Percentiles rank a stretch among this genome's conserved stretches.
phyloP scores from a whole-genome alignment of 2,797 vertebrate species.

The Nannoperca obscura region DNA sequence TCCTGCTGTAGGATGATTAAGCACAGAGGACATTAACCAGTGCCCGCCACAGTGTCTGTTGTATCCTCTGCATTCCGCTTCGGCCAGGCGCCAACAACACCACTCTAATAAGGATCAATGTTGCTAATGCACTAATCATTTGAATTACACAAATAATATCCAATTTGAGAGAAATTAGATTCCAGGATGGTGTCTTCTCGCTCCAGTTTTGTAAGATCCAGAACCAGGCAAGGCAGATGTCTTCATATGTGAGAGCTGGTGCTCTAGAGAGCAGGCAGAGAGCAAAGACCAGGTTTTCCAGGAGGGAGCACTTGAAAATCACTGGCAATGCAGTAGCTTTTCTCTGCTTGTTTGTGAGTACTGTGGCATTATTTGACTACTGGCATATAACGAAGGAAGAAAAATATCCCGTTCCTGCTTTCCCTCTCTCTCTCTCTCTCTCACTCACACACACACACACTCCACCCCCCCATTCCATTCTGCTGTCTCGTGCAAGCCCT shows the following conservation, averaged over 20 bases:
- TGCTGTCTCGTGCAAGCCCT: slow-evolving; percentile 75
- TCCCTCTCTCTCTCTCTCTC: slow-evolving; percentile 76
- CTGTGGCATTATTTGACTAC: slow-evolving; percentile 87
- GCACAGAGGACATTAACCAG: slow-evolving; percentile 95
- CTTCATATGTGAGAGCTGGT: slow-evolving; percentile 80
- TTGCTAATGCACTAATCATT: slow-evolving; percentile 82
- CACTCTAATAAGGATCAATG: slow-evolving; percentile 81
- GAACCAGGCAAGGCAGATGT: slow-evolving; percentile 80
- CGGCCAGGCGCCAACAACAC: slow-evolving; percentile 76
- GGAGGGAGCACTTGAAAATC: slow-evolving; percentile 83
- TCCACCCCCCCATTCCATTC: slow-evolving; percentile 80
- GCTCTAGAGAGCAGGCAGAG: slow-evolving; percentile 80
- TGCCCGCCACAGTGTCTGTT: slow-evolving; percentile 85
- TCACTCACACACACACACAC: slow-evolving; percentile 67
- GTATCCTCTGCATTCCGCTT: slow-evolving; percentile 86
- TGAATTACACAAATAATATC: slow-evolving; percentile 85
- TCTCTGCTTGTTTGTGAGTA: slow-evolving; percentile 88
- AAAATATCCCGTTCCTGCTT: slow-evolving; percentile 86
- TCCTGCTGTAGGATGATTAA: slow-evolving; percentile 99
- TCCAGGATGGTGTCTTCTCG: slow-evolving; percentile 77
- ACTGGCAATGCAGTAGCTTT: slow-evolving; percentile 85
- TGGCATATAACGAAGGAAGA: slow-evolving; percentile 87
- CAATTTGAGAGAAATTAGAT: slow-evolving; percentile 85
- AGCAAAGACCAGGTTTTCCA: slow-evolving; percentile 83
- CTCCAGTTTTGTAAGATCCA: slow-evolving; percentile 88